Base-by-base conservation (phyloP, 2,797 vertebrate genomes). In the Parotocinclus haroldoi region DNA sequence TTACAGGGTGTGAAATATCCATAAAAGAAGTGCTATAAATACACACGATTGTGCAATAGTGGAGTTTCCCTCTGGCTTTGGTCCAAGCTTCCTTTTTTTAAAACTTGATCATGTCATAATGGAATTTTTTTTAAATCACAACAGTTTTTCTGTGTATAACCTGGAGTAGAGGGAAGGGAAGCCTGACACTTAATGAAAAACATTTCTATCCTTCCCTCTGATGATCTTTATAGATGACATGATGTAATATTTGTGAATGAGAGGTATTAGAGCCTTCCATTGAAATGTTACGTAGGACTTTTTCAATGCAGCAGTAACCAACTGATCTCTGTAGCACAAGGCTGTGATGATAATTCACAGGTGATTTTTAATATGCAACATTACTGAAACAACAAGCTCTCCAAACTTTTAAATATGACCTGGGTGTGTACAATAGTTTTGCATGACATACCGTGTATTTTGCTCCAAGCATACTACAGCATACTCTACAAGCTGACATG, bases 51-150 rank as follows among this genome's bases (percentile, higher is more conserved):
- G 27, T 66, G 66, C 71, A 53, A 65, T 72, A 17, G 62, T 75
- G 83, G 85, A 83, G 71, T 87, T 88, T 82, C 86, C 85, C 74
- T 1, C 14, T 18, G 10, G 63, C 59, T 52, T 13, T 40, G 37
- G 39, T 10, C 40, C 37, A 50, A 45, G 36, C 10, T 62, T 53
- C 64, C 27, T 56, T 61, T 77, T 56, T 61, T 77, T 16, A 76
- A n/a, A 42, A 18, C 16, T 76, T 50, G 7, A 66, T 59, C 78
- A 54, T 59, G n/a, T 37, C 49, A 18, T 52, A n/a, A 37, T 46
- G 49, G 53, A 63, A 64, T 58, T 37, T 53, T 42, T 48, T 16
- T 4, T 12, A n/a, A 10, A 53, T 46, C 2, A 2, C 2, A 69
- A 14, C 45, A 37, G 57, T 16, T 44, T 27, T 63, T 10, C 39